Conservation (phyloP, 1,140 invertebrate genomes). For the Ectropis grisescens region DNA sequence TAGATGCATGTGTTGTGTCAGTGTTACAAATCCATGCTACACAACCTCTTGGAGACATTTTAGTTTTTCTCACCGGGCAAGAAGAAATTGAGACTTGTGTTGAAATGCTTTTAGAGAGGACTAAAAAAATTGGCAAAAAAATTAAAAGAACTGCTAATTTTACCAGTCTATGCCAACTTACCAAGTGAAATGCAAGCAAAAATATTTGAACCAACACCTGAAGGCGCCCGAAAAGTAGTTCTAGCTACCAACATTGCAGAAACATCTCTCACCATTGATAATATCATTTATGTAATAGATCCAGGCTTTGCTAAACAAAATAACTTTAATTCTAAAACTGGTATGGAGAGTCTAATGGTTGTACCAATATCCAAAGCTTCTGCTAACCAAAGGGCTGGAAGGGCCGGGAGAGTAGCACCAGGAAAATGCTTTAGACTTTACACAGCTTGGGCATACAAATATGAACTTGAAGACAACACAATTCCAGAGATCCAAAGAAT, state of each 20-base stretch:
- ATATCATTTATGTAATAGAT: constrained; percentile 99
- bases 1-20: constrained; percentile 97
- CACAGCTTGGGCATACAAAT: constrained; percentile 96
- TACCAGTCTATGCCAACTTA: constrained; percentile 98
- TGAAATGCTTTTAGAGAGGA: constrained; percentile 92
- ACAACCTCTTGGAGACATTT: constrained; percentile 94
- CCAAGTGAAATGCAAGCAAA: constrained; percentile 99
- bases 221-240: constrained; percentile 95
- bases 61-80: constrained; percentile 97
- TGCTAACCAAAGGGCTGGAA: constrained; percentile 93
- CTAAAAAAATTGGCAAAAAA: constrained; percentile 92
- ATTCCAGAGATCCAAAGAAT: constrained; percentile 98
- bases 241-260: constrained; percentile 99
- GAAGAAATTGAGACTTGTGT: constrained; percentile 98
- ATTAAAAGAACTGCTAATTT: constrained; percentile 92
- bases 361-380: constrained; percentile 98
- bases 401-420: constrained; percentile 92
- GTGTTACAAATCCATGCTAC: constrained; percentile 98
- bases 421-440: constrained; percentile 99
- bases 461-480: constrained; percentile 98
- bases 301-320: constrained; percentile 99
- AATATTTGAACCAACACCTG: constrained; percentile 96
- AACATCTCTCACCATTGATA: constrained; percentile 99
- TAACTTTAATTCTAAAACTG: constrained; percentile 97
- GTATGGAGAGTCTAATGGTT: constrained; percentile 98